Evolutionary conservation across 2,113 vertebrate species (phyloP).

Genomic region (Notothenia rossii): DNA sequence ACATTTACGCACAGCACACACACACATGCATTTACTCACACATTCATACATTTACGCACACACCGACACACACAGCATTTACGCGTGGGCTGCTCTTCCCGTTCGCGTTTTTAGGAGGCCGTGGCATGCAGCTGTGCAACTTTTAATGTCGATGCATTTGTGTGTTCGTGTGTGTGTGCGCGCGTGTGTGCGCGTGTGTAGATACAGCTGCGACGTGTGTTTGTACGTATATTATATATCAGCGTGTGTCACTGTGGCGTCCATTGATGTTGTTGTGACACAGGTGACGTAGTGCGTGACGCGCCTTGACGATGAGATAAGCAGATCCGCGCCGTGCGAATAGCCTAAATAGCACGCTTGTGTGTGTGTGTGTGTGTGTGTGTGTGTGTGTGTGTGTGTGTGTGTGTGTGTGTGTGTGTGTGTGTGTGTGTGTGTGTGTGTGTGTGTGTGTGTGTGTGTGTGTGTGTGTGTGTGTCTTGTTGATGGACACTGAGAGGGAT

Average conservation of each 20-base stretch:
- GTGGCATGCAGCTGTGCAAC: conserved; percentile 44
- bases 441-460: background rate
- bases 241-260: conserved; percentile 17
- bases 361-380: too few relatives aligned
- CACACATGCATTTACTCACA: too few relatives aligned
- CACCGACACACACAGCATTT: too few relatives aligned
- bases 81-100: conserved; percentile 13
- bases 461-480: background rate
- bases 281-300: conserved; percentile 75
- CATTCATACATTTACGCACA: too few relatives aligned
- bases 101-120: background rate
- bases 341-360: conserved; percentile 15
- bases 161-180: background rate
- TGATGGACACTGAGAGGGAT: conserved; percentile 12
- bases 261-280: conserved; percentile 75
- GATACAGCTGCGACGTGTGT: conserved; percentile 1
- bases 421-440: background rate
- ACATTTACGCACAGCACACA: too few relatives aligned
- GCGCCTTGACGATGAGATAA: conserved; percentile 65
- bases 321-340: conserved; percentile 49
- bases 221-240: background rate
- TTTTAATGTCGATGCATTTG: conserved; percentile 53
- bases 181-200: background rate
- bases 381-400: background rate
- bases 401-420: background rate